phyloP scores from a whole-genome alignment of 1,140 invertebrate genomes.

The Bombus picipes region DNA sequence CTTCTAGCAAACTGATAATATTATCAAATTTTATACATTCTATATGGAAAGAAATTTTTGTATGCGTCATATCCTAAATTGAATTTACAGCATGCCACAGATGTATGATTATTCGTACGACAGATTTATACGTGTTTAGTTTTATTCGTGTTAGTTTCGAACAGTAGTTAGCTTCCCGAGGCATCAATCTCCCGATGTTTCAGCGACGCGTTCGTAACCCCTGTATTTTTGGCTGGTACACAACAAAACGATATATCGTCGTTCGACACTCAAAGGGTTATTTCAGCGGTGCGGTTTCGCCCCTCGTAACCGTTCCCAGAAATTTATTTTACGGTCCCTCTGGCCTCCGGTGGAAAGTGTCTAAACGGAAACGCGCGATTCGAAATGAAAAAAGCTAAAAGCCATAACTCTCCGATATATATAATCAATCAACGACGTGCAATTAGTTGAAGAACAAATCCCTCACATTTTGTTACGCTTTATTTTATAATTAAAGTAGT shows the following conservation, averaged over 20 bases:
- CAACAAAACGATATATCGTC: slow-evolving; percentile 26
- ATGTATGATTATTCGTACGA: not conserved
- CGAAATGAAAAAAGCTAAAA: not conserved
- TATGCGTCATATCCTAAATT: not conserved
- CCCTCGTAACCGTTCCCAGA: slow-evolving; percentile 27
- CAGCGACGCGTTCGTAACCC: slow-evolving; percentile 19
- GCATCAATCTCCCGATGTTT: slow-evolving; percentile 31
- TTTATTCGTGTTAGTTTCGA: slow-evolving; percentile 29
- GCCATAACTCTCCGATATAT: not conserved
- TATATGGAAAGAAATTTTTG: not conserved
- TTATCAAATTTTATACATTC: not conserved
- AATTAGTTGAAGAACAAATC: not conserved
- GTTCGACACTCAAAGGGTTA: slow-evolving; percentile 42
- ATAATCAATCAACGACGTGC: not conserved
- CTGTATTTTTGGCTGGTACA: slow-evolving; percentile 32
- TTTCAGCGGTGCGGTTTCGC: slow-evolving; percentile 19
- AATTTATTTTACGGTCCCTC: slow-evolving; percentile 19
- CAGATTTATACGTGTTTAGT: slow-evolving; percentile 21
- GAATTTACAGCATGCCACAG: not conserved
- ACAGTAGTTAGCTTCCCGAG: not conserved
- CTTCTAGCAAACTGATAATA: not conserved
- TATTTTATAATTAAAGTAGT: not conserved
- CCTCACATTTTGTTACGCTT: not conserved
- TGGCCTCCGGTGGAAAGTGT: not conserved
- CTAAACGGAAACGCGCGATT: slow-evolving; percentile 7